These are phyloP conservation scores for Epinotia demarniana DNA, from an alignment of 2,888 invertebrate genomes.

Conservation along the genomic window DNA sequence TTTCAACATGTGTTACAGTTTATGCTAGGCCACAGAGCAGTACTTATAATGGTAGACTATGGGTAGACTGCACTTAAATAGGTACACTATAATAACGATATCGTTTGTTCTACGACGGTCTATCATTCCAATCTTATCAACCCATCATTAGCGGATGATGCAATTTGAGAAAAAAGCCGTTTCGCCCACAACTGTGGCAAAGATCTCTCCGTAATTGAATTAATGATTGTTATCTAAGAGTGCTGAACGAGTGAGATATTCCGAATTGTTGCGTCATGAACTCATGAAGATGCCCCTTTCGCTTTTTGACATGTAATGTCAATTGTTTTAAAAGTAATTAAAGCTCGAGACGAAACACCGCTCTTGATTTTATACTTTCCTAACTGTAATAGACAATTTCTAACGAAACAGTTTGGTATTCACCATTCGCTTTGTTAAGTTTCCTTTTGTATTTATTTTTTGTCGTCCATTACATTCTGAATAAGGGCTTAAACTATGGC, in stretches of 20 bases:
- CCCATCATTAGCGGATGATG: conserved; percentile 39
- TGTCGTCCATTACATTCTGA: conserved; percentile 13
- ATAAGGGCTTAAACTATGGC: conserved; percentile 33
- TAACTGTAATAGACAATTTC: not conserved
- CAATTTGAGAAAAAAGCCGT: conserved; percentile 42
- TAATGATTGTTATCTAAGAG: conserved; percentile 59
- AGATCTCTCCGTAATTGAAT: conserved; percentile 56
- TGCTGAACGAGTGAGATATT: conserved; percentile 57
- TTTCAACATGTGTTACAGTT: not conserved
- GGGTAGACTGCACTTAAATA: not conserved
- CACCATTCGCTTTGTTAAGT: conserved; percentile 7
- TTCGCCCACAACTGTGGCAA: conserved; percentile 51
- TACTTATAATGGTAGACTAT: too few species aligned
- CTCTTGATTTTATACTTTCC: not conserved
- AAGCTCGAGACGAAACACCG: not conserved
- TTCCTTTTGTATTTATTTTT: conserved; percentile 14
- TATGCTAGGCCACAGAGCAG: not conserved
- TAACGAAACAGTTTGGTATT: not conserved
- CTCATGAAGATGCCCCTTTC: conserved; percentile 56
- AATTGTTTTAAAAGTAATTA: conserved; percentile 27
- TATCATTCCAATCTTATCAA: conserved; percentile 21
- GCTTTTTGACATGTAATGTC: conserved; percentile 46
- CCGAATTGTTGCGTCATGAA: conserved; percentile 56
- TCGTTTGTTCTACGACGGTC: not conserved
- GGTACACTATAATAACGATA: not conserved